phyloP scores from a whole-genome alignment of 1,140 invertebrate species.

The Tetraneura akinire region DNA sequence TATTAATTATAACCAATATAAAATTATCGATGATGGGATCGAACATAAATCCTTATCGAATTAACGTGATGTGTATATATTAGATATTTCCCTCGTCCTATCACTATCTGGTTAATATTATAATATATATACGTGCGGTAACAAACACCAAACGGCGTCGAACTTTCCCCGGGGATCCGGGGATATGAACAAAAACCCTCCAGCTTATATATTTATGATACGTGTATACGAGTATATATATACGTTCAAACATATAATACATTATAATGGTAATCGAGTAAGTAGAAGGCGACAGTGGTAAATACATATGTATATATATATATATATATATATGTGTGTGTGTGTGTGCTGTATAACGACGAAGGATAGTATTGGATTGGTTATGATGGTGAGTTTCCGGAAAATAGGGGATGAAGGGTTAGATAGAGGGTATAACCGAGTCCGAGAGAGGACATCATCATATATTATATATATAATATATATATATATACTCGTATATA shows the following conservation, averaged over 20 bases:
- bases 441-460: conserved; percentile 32
- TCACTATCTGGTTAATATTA: neutral
- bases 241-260: neutral
- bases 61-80: neutral
- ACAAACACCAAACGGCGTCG: conserved; percentile 17
- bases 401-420: neutral
- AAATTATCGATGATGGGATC: no score
- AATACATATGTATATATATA: no score
- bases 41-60: conserved; percentile 27
- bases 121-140: neutral
- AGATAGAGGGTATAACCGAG: neutral
- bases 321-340: neutral
- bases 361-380: neutral
- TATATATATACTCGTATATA: neutral
- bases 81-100: neutral
- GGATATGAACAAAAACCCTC: neutral
- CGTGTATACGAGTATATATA: neutral
- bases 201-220: neutral
- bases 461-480: conserved; percentile 23
- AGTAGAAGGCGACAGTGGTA: neutral
- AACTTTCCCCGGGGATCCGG: conserved; percentile 35
- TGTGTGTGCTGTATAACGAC: neutral
- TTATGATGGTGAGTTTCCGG: neutral
- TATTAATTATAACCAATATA: no score
- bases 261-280: conserved; percentile 29